A percentile compares a stretch with the other conserved stretches of the same genome.
Conservation (phyloP, 2,888 invertebrate genomes). For the Pemphredon lugubris region DNA sequence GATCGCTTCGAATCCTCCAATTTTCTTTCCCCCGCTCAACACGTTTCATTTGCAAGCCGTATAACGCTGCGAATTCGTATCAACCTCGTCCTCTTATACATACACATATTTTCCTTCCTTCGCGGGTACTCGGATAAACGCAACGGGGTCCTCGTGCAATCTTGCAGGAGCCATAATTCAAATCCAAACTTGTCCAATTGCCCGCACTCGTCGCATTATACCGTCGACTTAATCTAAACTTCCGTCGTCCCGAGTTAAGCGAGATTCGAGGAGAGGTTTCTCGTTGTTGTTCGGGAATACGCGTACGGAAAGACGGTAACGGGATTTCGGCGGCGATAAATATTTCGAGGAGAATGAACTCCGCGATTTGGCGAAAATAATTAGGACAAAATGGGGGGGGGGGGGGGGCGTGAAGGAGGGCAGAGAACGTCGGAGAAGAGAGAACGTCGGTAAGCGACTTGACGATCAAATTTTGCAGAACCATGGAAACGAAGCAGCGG, state of each 20-base stretch:
- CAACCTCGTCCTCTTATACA: no score
- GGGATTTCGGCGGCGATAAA: constrained; percentile 21
- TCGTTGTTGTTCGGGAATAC: not conserved
- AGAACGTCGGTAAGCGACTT: no score
- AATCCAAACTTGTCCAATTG: constrained; percentile 76
- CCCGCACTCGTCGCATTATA: constrained; percentile 64
- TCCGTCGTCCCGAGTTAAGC: constrained; percentile 59
- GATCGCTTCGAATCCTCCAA: no score
- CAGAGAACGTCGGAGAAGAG: no score
- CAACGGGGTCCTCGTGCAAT: constrained; percentile 27
- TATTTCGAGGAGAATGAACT: constrained; percentile 28
- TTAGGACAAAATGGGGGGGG: constrained; percentile 8
- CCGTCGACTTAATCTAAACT: constrained; percentile 76
- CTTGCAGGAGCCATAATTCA: constrained; percentile 65
- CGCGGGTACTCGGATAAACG: not conserved
- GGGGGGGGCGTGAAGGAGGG: constrained; percentile 1
- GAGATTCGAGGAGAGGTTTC: constrained; percentile 1
- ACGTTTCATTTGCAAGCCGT: no score
- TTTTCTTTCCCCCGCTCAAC: no score
- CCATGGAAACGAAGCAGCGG: no score
- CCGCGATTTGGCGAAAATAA: constrained; percentile 6
- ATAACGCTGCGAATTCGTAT: no score
- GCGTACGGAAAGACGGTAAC: not conserved
- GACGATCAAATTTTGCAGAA: no score
- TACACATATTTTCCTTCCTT: no score